These are phyloP conservation scores for Tylochromis polylepis DNA, from an alignment of 2,113 vertebrate genomes.

Conservation along the genomic window DNA sequence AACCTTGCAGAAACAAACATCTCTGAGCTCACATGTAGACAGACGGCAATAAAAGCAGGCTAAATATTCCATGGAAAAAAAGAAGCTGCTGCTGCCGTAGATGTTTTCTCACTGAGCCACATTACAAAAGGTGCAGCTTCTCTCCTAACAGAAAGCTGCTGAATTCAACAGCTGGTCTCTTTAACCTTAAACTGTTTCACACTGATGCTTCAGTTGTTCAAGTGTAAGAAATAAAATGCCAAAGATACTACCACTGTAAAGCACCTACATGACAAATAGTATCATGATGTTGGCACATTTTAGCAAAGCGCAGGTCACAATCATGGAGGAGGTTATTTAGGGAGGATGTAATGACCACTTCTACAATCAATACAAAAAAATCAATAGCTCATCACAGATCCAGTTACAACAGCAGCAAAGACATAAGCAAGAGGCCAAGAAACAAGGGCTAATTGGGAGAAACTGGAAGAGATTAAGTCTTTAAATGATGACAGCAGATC, in stretches of 20 bases:
- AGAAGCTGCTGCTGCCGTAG: accelerated
- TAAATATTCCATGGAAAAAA: neutral
- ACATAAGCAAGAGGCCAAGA: neutral
- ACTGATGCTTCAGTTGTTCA: neutral
- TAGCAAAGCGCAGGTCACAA: neutral
- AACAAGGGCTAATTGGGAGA: neutral
- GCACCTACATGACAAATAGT: neutral
- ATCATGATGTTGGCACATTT: neutral
- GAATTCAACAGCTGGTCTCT: constrained; percentile 54
- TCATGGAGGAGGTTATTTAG: neutral
- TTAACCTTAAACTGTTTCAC: neutral
- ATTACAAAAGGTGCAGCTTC: neutral
- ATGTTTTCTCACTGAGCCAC: neutral
- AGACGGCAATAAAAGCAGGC: neutral
- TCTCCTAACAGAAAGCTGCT: constrained; percentile 39
- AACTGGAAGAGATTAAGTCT: neutral
- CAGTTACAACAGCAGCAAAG: neutral
- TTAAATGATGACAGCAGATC: neutral
- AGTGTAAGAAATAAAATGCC: neutral
- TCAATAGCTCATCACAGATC: constrained; percentile 5
- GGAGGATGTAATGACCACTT: neutral
- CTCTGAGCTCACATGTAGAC: neutral
- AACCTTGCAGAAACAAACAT: neutral
- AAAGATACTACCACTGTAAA: neutral
- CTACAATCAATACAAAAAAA: neutral